Percentiles rank a stretch among this genome's conserved stretches.
These are phyloP conservation scores for Meganola albula DNA, from an alignment of 2,888 invertebrate species.

Conservation along the genomic window DNA sequence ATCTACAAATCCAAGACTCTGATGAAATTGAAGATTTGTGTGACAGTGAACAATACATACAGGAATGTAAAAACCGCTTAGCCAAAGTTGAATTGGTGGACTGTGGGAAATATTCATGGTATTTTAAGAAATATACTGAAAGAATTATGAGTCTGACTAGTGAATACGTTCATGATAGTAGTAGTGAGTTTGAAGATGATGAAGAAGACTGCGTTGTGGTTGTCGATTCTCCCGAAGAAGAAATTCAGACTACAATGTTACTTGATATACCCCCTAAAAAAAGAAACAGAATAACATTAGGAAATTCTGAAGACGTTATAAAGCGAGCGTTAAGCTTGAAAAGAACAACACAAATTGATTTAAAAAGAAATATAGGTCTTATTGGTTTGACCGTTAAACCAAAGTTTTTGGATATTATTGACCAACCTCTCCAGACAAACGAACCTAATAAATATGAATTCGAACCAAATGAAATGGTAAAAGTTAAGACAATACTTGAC, in stretches of 20 bases:
- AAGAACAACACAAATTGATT: conserved; percentile 29
- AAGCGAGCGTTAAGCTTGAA: conserved; percentile 21
- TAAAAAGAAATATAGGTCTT: conserved; percentile 41
- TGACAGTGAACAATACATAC: neutral
- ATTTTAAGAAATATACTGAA: conserved; percentile 21
- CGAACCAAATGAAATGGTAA: too few relatives aligned
- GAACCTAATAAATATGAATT: too few relatives aligned
- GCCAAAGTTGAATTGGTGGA: conserved; percentile 22
- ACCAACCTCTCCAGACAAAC: too few relatives aligned
- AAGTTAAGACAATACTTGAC: too few relatives aligned
- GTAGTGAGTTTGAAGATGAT: conserved; percentile 13
- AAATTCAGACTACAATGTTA: too few relatives aligned
- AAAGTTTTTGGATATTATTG: too few relatives aligned
- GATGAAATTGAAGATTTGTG: neutral
- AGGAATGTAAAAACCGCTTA: neutral
- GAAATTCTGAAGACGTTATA: too few relatives aligned
- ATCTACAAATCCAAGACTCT: too few relatives aligned
- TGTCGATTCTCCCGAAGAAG: too few relatives aligned
- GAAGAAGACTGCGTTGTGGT: conserved; percentile 23
- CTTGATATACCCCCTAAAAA: too few relatives aligned
- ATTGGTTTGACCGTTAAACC: conserved; percentile 38
- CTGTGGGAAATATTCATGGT: conserved; percentile 26
- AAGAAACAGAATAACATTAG: conserved; percentile 19
- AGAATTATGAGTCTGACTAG: conserved; percentile 4
- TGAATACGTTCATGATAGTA: too few relatives aligned